Base-by-base conservation (phyloP, 1,140 invertebrate species). In the Bombus vancouverensis region DNA sequence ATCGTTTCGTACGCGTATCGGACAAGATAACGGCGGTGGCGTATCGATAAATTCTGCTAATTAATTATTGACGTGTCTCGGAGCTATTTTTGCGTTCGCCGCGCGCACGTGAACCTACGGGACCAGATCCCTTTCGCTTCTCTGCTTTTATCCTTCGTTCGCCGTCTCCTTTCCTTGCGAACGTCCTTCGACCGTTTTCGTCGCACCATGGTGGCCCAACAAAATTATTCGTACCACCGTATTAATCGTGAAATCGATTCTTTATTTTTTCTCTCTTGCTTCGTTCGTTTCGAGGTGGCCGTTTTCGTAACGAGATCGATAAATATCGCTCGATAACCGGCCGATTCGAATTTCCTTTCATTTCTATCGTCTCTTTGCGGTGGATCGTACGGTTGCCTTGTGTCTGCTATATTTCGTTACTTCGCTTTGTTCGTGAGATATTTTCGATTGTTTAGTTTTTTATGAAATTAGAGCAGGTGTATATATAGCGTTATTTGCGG, bases 31-130 rank as follows among this genome's bases (percentile, higher is more conserved):
- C 91, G 90, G 87, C 84, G 76, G 73, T 83, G 88, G 89, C 85
- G 90, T 92, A 91, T 91, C 92, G 91, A 94, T 94, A 94, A 93
- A 94, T 94, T 93, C 87, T 76, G 90, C 86, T 94, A 94, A 94
- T 94, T 94, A 94, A 94, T 94, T 94, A 94, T 93, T 93, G 93
- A 93, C 91, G 91, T 92, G 90, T 92, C 87, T 71, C 89, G 77
- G 66, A 80, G 91, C 91, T 93, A 93, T 92, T 93, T 92, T 93
- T 88, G 76, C 85, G 85, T 59, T 53, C 74, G 91, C 90, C 90
- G 88, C 87, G 91, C 85, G 87, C 87, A 90, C 88, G 92, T 88
- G 80, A 92, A 90, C 89, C 83, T 87, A 86, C 25, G 72, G 32
- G 68, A 39, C 22, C 85, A 44, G 57, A 18, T 73, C 34, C 59